These are phyloP conservation scores for Myotis davidii DNA, from an alignment of 2,113 vertebrate genomes.

Conservation along the genomic window DNA sequence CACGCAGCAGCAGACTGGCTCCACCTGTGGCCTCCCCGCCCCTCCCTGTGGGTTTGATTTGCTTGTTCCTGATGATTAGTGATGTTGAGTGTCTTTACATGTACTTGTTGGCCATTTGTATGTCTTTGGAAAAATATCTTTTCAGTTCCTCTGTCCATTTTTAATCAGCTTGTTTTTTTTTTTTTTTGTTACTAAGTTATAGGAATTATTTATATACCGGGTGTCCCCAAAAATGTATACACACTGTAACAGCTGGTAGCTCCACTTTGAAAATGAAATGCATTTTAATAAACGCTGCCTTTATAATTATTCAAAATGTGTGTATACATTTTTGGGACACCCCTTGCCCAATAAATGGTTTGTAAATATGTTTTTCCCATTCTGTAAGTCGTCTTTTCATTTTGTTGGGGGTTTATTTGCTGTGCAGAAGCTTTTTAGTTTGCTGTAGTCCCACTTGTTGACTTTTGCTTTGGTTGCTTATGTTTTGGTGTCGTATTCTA, in stretches of 20 bases:
- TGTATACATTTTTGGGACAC: background rate
- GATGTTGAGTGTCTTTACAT: background rate
- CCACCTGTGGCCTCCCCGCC: background rate
- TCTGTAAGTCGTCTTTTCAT: background rate
- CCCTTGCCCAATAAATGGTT: background rate
- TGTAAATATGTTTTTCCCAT: conserved; percentile 5
- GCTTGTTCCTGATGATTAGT: background rate
- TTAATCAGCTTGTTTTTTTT: background rate
- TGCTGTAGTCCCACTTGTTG: background rate
- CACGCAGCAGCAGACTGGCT: background rate
- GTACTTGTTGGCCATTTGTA: background rate
- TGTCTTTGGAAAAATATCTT: background rate
- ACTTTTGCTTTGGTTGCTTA: background rate
- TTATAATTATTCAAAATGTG: too few relatives aligned
- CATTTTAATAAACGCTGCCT: too few relatives aligned
- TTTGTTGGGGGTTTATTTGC: background rate
- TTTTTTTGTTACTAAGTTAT: background rate
- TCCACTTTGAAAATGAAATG: too few relatives aligned
- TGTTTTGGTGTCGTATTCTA: background rate
- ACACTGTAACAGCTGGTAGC: too few relatives aligned
- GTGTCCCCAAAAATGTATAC: too few relatives aligned
- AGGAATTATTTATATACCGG: background rate
- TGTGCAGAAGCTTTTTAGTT: background rate
- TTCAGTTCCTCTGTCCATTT: background rate
- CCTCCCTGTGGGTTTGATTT: background rate